Evolutionary conservation across 1,140 invertebrate genomes (phyloP), one percentile per base, ranked within the genome.

Genomic region (Calephelis nemesis): DNA sequence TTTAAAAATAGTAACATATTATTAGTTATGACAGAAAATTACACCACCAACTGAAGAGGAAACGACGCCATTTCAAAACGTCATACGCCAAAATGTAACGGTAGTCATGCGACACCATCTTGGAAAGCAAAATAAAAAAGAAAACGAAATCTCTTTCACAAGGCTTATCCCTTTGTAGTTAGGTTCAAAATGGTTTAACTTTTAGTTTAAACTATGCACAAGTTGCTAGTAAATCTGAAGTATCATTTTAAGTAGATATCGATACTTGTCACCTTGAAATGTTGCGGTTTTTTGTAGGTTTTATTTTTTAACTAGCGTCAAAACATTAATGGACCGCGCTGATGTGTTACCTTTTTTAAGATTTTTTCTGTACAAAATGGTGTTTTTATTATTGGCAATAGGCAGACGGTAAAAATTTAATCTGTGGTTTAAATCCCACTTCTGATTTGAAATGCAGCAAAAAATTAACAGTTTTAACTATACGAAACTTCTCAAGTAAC

Each of bases 211-310:
- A 69, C 52, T 60, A 49, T 62, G 67, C 58, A 65, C 45, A 60
- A 42, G 42, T 47, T 15, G 11, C 58, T 75, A 49, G 70, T 68
- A 65, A 70, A 40, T 62, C 49, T 64, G 69, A 65, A 69, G 84
- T 84, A 85, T 84, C 84, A 72, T 78, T 82, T 84, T 83, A 77
- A 73, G 76, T 75, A 75, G 81, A 79, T 76, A 84, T 81, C 76
- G 81, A 86, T 86, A 83, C 81, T 79, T 77, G 74, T 83, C 75
- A 78, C 76, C 68, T 74, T 73, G 69, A 71, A 68, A 68, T 72
- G 70, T 74, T 83, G 75, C 71, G 73, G 76, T 80, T 83, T 79
- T 84, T 83, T 81, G 70, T 74, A 76, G 69, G 66, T 54, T 70
- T 80, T 77, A 77, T 75, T 76, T 76, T 71, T 63, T 39, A 39